These are phyloP conservation scores for Propithecus perrieri DNA, from an alignment of 2,797 vertebrate genomes.

Conservation along the genomic window DNA sequence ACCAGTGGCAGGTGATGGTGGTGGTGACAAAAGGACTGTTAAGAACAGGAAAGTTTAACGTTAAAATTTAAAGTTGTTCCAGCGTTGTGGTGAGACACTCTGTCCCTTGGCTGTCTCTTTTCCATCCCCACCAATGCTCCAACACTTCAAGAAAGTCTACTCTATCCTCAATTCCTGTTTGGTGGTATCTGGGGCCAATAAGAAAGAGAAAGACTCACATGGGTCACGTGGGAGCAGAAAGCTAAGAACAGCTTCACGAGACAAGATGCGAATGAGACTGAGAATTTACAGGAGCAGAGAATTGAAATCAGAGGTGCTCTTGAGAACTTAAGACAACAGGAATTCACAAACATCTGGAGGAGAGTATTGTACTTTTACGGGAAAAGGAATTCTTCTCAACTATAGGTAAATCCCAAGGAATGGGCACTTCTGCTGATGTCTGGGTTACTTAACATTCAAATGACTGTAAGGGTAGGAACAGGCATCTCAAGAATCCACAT, in stretches of 20 bases:
- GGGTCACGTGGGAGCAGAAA: conserved; percentile 22
- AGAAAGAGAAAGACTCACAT: background rate
- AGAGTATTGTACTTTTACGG: background rate
- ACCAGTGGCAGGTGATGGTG: background rate
- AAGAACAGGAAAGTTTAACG: background rate
- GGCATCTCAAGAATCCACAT: background rate
- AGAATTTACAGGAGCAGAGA: background rate
- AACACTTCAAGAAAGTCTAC: background rate
- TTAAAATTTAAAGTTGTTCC: background rate
- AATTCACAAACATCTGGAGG: background rate
- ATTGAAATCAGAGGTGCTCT: conserved; percentile 41
- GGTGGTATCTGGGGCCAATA: background rate
- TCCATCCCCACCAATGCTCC: background rate
- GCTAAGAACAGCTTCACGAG: conserved; percentile 25
- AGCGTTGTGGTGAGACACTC: background rate
- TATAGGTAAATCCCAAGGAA: background rate
- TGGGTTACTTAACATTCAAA: background rate
- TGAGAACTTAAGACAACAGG: background rate
- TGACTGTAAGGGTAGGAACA: background rate
- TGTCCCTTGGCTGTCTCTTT: background rate
- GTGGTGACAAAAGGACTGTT: background rate
- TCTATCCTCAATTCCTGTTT: background rate
- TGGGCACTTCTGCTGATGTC: background rate
- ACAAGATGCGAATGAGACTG: background rate
- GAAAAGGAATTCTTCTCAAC: background rate